Conservation (phyloP, 2,888 invertebrate species). For the Lasioglossum figueresi region DNA sequence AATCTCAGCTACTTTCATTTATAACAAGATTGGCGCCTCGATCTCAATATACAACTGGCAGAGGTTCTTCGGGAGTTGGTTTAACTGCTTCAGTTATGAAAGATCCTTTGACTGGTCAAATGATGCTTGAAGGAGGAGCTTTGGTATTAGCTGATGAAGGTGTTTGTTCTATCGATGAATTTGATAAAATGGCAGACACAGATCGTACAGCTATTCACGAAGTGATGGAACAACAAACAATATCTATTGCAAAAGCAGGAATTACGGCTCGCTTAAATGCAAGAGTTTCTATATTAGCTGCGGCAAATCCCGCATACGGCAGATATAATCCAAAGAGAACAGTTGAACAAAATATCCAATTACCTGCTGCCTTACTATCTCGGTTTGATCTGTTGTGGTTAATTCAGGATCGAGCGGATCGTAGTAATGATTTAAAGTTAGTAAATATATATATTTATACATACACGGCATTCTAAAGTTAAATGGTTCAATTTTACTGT, state of each 20-base stretch:
- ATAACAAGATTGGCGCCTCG: conserved; percentile 97
- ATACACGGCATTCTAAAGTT: neutral
- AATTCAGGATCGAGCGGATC: conserved; percentile 91
- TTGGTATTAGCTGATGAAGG: conserved; percentile 98
- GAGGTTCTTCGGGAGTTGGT: conserved; percentile 99
- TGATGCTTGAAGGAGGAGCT: conserved; percentile 98
- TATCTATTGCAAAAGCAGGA: conserved; percentile 99
- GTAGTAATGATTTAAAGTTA: conserved; percentile 88
- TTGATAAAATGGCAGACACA: conserved; percentile 99
- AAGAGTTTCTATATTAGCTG: conserved; percentile 98
- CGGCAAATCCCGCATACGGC: conserved; percentile 99
- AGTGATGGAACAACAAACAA: conserved; percentile 99
- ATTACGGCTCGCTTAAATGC: conserved; percentile 99
- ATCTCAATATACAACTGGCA: conserved; percentile 97
- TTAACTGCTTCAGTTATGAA: conserved; percentile 99
- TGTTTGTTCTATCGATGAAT: conserved; percentile 99
- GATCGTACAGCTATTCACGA: conserved; percentile 98
- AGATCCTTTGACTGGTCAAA: conserved; percentile 98
- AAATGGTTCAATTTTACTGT: neutral
- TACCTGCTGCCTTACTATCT: conserved; percentile 98
- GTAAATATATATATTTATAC: conserved; percentile 31
- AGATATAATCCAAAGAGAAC: conserved; percentile 98
- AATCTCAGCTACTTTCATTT: conserved; percentile 97
- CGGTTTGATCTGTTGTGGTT: conserved; percentile 98
- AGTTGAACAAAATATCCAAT: conserved; percentile 98